A percentile compares a stretch with the other conserved stretches of the same genome.
These are phyloP conservation scores for Lepus timidus DNA, from an alignment of 2,113 vertebrate species.

Conservation along the genomic window DNA sequence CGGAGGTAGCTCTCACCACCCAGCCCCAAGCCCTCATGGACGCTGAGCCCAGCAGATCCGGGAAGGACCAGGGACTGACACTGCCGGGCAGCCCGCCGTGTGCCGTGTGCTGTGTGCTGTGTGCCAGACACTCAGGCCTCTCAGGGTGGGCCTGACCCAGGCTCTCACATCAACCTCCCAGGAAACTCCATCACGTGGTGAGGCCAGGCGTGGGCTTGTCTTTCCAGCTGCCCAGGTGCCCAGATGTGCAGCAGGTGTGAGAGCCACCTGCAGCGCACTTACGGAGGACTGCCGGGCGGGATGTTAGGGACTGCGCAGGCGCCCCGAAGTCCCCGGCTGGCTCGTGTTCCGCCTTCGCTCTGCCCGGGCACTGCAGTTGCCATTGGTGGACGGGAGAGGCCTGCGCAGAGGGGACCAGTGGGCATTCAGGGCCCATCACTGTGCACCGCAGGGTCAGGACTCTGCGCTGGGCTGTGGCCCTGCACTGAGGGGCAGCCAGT, in stretches of 20 bases:
- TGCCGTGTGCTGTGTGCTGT: not conserved
- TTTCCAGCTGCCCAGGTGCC: not conserved
- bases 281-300: not conserved
- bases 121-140: not conserved
- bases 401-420: not conserved
- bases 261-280: fast-evolving
- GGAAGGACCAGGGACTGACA: not conserved
- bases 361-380: not conserved
- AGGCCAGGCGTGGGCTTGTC: no score
- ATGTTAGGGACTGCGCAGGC: fast-evolving
- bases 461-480: not conserved
- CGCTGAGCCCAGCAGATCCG: not conserved
- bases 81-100: fast-evolving
- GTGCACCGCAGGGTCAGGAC: not conserved
- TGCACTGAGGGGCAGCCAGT: not conserved
- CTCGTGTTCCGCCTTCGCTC: not conserved
- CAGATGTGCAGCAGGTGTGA: not conserved
- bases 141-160: not conserved
- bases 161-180: not conserved
- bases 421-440: not conserved
- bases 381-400: not conserved
- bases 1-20: not conserved
- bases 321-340: fast-evolving
- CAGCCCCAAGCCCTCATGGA: not conserved
- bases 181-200: not conserved